phyloP scores from a whole-genome alignment of 2,888 invertebrate genomes.

The Carpatolechia fugitivella region DNA sequence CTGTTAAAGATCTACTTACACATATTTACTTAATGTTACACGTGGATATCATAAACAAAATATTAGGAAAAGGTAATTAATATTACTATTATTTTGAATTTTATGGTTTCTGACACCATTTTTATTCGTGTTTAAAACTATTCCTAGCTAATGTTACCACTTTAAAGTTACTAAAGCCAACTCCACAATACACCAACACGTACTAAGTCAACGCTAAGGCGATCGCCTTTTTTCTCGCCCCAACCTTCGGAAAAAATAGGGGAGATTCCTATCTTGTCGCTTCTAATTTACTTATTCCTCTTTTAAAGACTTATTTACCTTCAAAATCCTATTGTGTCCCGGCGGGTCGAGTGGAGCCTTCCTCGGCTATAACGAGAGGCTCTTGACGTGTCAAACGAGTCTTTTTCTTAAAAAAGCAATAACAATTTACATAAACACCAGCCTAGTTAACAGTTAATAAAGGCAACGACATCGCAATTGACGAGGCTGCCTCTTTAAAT shows the following conservation, averaged over 20 bases:
- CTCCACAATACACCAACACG: conserved; percentile 47
- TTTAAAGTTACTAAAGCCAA: neutral
- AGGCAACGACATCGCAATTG: conserved; percentile 74
- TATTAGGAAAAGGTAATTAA: too few species aligned
- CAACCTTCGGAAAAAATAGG: conserved; percentile 76
- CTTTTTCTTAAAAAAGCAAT: conserved; percentile 76
- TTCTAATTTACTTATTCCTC: conserved; percentile 90
- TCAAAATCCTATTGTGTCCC: conserved; percentile 78
- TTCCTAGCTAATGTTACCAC: too few species aligned
- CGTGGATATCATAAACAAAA: too few species aligned
- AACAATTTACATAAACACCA: conserved; percentile 79
- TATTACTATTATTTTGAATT: too few species aligned
- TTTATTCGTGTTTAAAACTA: too few species aligned
- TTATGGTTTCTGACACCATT: too few species aligned
- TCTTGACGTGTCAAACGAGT: conserved; percentile 73
- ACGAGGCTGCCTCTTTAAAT: conserved; percentile 61
- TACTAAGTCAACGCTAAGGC: conserved; percentile 55
- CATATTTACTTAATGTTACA: too few species aligned
- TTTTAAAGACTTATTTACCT: conserved; percentile 87
- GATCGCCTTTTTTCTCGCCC: conserved; percentile 75
- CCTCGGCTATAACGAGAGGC: conserved; percentile 64
- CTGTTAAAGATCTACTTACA: too few species aligned
- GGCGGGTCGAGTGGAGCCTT: conserved; percentile 56
- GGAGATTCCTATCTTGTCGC: conserved; percentile 88
- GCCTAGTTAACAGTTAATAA: conserved; percentile 79